Percentiles rank a stretch among this genome's conserved stretches.
phyloP scores from a whole-genome alignment of 1,140 invertebrate species.

The Papilio aristodemus region DNA sequence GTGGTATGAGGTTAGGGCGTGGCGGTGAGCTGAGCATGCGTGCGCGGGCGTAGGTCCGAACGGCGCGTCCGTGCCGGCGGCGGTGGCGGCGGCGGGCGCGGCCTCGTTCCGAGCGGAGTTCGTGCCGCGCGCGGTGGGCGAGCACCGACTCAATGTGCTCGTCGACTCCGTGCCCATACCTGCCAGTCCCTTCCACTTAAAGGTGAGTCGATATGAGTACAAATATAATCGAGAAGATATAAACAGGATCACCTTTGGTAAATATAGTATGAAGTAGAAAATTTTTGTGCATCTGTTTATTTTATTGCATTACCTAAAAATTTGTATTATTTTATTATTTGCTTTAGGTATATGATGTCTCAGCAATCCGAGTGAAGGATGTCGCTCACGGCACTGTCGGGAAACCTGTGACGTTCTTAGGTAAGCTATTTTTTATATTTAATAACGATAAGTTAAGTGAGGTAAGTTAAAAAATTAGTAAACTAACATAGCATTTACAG shows the following conservation, averaged over 20 bases:
- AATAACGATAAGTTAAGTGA: background rate
- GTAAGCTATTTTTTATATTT: slow-evolving; percentile 78
- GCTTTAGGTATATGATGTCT: slow-evolving; percentile 92
- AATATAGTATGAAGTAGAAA: too few relatives aligned
- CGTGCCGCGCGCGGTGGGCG: slow-evolving; percentile 91
- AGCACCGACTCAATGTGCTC: slow-evolving; percentile 93
- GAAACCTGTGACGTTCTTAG: slow-evolving; percentile 96
- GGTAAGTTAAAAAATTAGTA: slow-evolving; percentile 1
- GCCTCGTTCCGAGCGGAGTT: slow-evolving; percentile 92
- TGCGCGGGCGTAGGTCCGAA: slow-evolving; percentile 85
- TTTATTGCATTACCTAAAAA: too few relatives aligned
- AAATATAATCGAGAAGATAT: background rate
- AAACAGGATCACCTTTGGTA: background rate
- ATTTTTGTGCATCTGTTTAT: too few relatives aligned
- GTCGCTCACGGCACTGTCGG: slow-evolving; percentile 94
- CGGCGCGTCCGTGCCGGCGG: slow-evolving; percentile 92
- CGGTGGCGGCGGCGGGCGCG: slow-evolving; percentile 89
- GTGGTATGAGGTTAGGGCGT: slow-evolving; percentile 54
- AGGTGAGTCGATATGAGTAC: slow-evolving; percentile 74
- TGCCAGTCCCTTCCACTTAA: slow-evolving; percentile 95
- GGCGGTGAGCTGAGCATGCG: slow-evolving; percentile 63
- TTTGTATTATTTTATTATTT: slow-evolving; percentile 22
- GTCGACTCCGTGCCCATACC: slow-evolving; percentile 89
- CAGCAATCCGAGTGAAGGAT: slow-evolving; percentile 96
- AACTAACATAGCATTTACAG: background rate